A percentile compares a stretch with the other conserved stretches of the same genome.
phyloP scores from a whole-genome alignment of 1,140 invertebrate genomes.

The Micrasema longulum region DNA sequence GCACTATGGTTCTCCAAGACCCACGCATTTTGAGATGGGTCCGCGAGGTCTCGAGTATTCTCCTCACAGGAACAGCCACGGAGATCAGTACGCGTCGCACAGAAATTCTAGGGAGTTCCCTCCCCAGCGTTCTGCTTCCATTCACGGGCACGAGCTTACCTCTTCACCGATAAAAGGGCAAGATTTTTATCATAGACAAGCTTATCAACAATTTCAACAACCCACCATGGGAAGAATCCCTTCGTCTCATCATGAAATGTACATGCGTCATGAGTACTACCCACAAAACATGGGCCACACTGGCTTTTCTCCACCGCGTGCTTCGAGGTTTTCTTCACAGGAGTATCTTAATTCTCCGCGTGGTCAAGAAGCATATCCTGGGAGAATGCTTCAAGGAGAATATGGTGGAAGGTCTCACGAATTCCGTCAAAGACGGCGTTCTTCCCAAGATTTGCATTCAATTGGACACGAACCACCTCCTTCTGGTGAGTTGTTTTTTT shows the following conservation, averaged over 20 bases:
- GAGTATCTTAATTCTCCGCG: constrained; percentile 66
- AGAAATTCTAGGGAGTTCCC: constrained; percentile 59
- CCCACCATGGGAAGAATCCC: constrained; percentile 59
- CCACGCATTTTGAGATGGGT: constrained; percentile 67
- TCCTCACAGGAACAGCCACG: constrained; percentile 61
- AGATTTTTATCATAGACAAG: constrained; percentile 59
- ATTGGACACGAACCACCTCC: constrained; percentile 61
- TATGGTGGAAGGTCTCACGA: constrained; percentile 58
- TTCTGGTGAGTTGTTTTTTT: constrained; percentile 59
- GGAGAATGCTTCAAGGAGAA: constrained; percentile 55
- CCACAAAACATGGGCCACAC: constrained; percentile 59
- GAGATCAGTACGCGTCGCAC: constrained; percentile 60
- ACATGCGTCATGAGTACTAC: constrained; percentile 65
- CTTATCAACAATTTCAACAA: constrained; percentile 60
- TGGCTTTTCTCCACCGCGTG: constrained; percentile 62
- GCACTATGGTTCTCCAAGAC: constrained; percentile 53
- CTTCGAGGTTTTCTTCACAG: constrained; percentile 66
- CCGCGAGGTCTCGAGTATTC: constrained; percentile 65
- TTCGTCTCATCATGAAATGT: constrained; percentile 62
- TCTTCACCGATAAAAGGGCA: constrained; percentile 62
- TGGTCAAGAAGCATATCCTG: constrained; percentile 49
- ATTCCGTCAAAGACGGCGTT: constrained; percentile 62
- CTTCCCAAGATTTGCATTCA: constrained; percentile 66
- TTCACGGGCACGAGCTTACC: constrained; percentile 66
- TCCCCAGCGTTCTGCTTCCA: constrained; percentile 64